Evolutionary conservation across 2,888 invertebrate genomes (phyloP), one percentile per base, ranked within the genome.

Genomic region (Drosophila suboccidentalis): DNA sequence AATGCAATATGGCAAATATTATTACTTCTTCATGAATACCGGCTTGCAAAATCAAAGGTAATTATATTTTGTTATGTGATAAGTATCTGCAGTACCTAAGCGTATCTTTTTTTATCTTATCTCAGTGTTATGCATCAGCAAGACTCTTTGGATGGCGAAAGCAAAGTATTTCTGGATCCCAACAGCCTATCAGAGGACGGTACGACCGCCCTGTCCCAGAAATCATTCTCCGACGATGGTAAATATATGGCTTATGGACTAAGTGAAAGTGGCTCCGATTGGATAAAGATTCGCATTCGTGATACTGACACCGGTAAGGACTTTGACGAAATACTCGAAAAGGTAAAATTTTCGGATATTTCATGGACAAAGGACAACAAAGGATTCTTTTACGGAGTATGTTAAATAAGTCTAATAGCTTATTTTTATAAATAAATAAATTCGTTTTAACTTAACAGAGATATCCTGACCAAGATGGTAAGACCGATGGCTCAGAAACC

Each of bases 11-110:
- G 99, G 98, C 3, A 94, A 91, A 17, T 89, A 87, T 58, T 99
- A 98, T 93, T 99, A 97, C 93, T 98, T 97, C 93, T 97, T 95
- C 87, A 96, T 96, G 94, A 99, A 99, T 91, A 96, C 97, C 38
- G 99, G 99, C 1, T 94, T 99, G 63, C 99, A 99, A 93, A 99
- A 99, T 93, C 99, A 99, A 93, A 97, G 96, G 97, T 97, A 88
- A 60, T 32, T 44, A 19, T 0, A n/a, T 13, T 34, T 4, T 26
- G 36, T n/a, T 9, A 26, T 53, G 19, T n/a, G 26, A 6, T 10
- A 41, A 38, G 29, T 15, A 41, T 2, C 19, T 9, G 19, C 13
- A 43, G 8, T 22, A 22, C 4, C 4, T 22, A 29, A 50, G 5
- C 6, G 26, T 17, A 15, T 15, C 10, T 1, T 26, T n/a, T n/a